Evolutionary conservation across 2,113 vertebrate species (phyloP).

Genomic region (Setophaga petechia): DNA sequence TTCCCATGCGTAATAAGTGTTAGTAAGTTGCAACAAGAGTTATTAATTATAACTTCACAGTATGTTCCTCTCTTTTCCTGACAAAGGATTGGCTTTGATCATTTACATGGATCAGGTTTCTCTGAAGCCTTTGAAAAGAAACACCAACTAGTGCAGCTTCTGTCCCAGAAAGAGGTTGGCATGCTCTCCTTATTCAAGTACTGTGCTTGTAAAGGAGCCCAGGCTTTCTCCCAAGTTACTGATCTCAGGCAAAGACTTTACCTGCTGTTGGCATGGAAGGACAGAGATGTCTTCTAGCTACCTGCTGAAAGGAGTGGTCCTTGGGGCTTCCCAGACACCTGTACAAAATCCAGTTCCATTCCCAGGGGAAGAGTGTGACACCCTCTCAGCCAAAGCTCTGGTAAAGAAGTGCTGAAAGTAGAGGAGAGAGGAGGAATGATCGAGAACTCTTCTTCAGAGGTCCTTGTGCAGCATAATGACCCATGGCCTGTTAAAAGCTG

Average conservation of each 20-base stretch:
- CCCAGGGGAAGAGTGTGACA: neutral
- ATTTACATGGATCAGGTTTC: neutral
- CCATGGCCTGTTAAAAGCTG: neutral
- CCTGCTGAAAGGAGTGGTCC: neutral
- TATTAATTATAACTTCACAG: neutral
- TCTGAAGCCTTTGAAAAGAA: neutral
- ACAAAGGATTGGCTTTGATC: neutral
- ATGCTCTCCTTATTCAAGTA: neutral
- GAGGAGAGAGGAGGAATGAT: neutral
- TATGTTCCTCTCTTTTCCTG: neutral
- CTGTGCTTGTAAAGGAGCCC: neutral
- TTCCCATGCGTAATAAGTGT: neutral
- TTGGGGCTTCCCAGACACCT: neutral
- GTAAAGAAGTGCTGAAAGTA: neutral
- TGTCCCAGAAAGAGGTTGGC: neutral
- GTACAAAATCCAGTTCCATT: neutral
- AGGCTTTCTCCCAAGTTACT: neutral
- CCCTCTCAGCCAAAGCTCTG: neutral
- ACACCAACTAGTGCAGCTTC: neutral
- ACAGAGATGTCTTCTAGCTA: neutral
- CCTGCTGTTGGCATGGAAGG: fast-evolving
- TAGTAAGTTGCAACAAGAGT: neutral
- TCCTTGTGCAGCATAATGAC: neutral
- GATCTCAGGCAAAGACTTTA: neutral
- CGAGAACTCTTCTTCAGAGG: neutral